Evolutionary conservation across 2,113 vertebrate species (phyloP).

Genomic region (Erinaceus europaeus): DNA sequence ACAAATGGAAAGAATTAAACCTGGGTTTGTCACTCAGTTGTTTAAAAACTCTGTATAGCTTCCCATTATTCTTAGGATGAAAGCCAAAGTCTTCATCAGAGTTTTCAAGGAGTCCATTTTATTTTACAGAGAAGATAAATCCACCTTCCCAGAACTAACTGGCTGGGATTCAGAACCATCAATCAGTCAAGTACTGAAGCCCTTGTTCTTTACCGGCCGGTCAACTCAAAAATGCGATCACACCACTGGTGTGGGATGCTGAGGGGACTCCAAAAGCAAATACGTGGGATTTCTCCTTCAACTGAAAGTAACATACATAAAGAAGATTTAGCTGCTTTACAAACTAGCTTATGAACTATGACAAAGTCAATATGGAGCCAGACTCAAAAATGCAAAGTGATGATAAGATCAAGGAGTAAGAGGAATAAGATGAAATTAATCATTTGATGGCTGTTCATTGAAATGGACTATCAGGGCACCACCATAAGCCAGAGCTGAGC

Average conservation of each 20-base stretch:
- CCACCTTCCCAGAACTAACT: slow-evolving; percentile 64
- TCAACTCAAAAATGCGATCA: not conserved
- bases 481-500: too few species aligned
- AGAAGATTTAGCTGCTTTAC: not conserved
- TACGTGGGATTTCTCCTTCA: not conserved
- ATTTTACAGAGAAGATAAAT: slow-evolving; percentile 50
- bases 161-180: slow-evolving; percentile 50
- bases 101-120: slow-evolving; percentile 47
- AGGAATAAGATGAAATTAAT: slow-evolving; percentile 16
- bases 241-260: not conserved
- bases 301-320: slow-evolving; percentile 10
- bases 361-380: not conserved
- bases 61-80: slow-evolving; percentile 39
- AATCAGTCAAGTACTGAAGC: slow-evolving; percentile 36
- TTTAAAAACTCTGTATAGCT: slow-evolving; percentile 22
- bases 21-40: not conserved
- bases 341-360: slow-evolving; percentile 24
- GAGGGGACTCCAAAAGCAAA: slow-evolving; percentile 36
- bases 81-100: slow-evolving; percentile 62
- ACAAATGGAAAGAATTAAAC: too few species aligned
- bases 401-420: slow-evolving; percentile 5
- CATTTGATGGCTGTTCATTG: not conserved
- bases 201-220: not conserved
- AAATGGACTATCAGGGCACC: too few species aligned
- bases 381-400: slow-evolving; percentile 2